Evolutionary conservation across 1,140 invertebrate species (phyloP).

Genomic region (Neomicropteryx cornuta): DNA sequence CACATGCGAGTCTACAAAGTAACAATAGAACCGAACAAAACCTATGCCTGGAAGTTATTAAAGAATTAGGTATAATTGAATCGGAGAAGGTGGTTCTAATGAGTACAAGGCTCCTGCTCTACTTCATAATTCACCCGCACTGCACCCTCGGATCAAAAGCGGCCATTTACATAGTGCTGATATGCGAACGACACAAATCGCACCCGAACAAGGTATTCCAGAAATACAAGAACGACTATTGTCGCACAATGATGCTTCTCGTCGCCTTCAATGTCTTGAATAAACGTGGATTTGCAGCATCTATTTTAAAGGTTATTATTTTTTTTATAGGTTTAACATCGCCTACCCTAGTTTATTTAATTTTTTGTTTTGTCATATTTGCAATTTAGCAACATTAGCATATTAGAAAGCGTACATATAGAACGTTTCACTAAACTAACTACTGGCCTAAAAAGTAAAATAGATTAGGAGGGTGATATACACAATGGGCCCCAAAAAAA

Average conservation of each 20-base stretch:
- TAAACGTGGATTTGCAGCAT: constrained; percentile 36
- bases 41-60: constrained; percentile 39
- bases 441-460: too few relatives aligned
- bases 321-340: background rate
- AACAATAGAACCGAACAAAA: constrained; percentile 41
- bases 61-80: constrained; percentile 33
- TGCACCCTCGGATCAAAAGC: constrained; percentile 49
- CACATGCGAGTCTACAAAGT: constrained; percentile 37
- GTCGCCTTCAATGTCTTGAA: constrained; percentile 43
- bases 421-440: too few relatives aligned
- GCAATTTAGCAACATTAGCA: too few relatives aligned
- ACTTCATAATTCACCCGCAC: constrained; percentile 51
- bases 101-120: constrained; percentile 46
- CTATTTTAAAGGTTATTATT: constrained; percentile 37
- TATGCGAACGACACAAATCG: constrained; percentile 43
- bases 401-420: too few relatives aligned
- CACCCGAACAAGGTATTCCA: constrained; percentile 51
- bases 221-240: constrained; percentile 54
- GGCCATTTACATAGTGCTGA: constrained; percentile 43
- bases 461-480: too few relatives aligned
- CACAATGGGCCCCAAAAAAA: too few relatives aligned
- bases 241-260: constrained; percentile 45
- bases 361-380: background rate
- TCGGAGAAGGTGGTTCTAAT: constrained; percentile 39
- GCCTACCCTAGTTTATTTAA: background rate